Conservation (phyloP, 2,113 vertebrate species). For the Pipa parva region DNA sequence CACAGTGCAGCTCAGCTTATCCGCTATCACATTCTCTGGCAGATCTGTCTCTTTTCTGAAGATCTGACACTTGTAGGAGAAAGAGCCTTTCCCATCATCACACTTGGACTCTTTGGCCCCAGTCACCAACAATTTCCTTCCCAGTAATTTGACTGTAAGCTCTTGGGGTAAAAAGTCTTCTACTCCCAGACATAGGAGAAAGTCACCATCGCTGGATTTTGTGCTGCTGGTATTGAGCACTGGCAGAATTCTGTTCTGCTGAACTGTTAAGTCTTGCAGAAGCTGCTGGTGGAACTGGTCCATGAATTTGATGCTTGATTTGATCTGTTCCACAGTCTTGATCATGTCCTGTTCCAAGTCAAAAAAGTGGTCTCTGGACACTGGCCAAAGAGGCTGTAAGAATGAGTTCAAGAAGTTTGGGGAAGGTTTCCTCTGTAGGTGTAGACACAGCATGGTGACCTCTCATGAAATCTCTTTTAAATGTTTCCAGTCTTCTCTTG, state of each 20-base stretch:
- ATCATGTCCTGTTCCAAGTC: conserved; percentile 35
- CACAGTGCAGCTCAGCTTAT: conserved; percentile 39
- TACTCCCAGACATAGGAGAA: conserved; percentile 47
- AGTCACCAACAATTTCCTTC: conserved; percentile 42
- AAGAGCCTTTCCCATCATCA: conserved; percentile 28
- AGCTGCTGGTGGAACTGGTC: conserved; percentile 46
- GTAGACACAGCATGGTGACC: conserved; percentile 25
- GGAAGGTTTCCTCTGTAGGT: neutral
- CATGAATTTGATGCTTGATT: conserved; percentile 47
- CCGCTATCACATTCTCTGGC: conserved; percentile 32
- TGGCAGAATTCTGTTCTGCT: neutral
- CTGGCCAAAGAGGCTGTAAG: conserved; percentile 7
- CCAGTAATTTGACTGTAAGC: conserved; percentile 43
- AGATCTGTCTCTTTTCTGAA: conserved; percentile 45
- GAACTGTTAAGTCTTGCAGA: conserved; percentile 16
- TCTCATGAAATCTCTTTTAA: neutral
- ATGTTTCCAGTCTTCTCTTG: neutral
- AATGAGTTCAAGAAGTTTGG: neutral
- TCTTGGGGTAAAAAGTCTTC: conserved; percentile 41
- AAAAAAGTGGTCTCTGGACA: conserved; percentile 39
- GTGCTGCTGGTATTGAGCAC: neutral
- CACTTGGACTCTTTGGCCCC: conserved; percentile 38
- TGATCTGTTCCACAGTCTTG: conserved; percentile 43
- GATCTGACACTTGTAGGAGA: conserved; percentile 42
- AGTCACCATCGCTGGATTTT: conserved; percentile 27